phyloP scores from a whole-genome alignment of 1,140 invertebrate genomes.

The Macrocentrus cingulum region DNA sequence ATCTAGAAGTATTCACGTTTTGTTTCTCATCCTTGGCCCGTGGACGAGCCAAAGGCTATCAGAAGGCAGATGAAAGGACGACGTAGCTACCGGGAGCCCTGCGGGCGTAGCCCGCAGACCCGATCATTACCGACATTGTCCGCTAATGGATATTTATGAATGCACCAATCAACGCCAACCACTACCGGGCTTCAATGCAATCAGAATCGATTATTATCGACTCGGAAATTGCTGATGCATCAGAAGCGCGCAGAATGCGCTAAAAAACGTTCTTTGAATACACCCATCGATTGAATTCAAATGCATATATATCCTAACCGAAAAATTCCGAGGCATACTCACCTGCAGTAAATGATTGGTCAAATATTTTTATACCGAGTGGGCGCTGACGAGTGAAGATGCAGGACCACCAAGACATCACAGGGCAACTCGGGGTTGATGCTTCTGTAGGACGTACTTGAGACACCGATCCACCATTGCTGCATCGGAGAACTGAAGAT shows the following conservation, averaged over 20 bases:
- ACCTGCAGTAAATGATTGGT: no score
- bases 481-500: slow-evolving; percentile 4
- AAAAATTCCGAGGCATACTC: no score
- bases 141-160: slow-evolving; percentile 61
- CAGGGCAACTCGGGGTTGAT: neutral
- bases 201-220: slow-evolving; percentile 59
- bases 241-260: neutral
- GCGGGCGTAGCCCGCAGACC: slow-evolving; percentile 53
- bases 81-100: slow-evolving; percentile 40
- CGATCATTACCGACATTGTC: slow-evolving; percentile 59
- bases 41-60: slow-evolving; percentile 29
- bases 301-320: neutral
- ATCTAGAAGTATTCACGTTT: slow-evolving; percentile 27
- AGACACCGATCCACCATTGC: no score
- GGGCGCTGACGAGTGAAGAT: no score
- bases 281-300: neutral
- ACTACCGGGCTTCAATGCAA: slow-evolving; percentile 60
- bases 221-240: neutral
- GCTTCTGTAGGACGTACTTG: neutral
- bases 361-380: no score
- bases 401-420: neutral
- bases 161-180: slow-evolving; percentile 56
- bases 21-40: slow-evolving; percentile 39
- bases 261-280: neutral
- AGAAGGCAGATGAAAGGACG: slow-evolving; percentile 23